phyloP scores from a whole-genome alignment of 2,797 vertebrate genomes.

The Hyperoplus immaculatus region DNA sequence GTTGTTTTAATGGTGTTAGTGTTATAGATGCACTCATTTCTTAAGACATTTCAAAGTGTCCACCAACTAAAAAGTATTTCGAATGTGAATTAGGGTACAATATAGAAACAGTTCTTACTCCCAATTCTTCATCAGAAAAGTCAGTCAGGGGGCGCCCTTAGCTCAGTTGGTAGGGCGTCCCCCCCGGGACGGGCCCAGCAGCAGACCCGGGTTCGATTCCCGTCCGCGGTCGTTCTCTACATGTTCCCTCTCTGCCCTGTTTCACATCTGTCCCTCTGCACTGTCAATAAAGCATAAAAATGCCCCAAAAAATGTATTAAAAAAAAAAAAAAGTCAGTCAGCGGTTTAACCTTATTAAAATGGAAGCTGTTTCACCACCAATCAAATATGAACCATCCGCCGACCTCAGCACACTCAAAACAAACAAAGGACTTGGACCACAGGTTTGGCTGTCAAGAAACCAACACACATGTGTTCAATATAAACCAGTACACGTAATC shows the following conservation, averaged over 20 bases:
- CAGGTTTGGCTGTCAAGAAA: constrained; percentile 30
- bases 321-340: too few relatives aligned
- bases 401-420: constrained; percentile 26
- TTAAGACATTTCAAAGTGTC: background rate
- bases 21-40: background rate
- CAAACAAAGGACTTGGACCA: constrained; percentile 26
- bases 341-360: background rate
- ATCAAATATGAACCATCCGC: constrained; percentile 46
- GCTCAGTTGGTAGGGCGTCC: too few relatives aligned
- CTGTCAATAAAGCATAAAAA: too few relatives aligned
- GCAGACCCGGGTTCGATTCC: too few relatives aligned
- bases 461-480: constrained; percentile 54
- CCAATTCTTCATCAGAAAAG: background rate
- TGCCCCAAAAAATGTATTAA: too few relatives aligned
- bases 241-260: too few relatives aligned
- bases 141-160: too few relatives aligned
- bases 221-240: too few relatives aligned
- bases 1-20: background rate
- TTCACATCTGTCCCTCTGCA: too few relatives aligned
- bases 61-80: background rate
- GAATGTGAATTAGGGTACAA: background rate
- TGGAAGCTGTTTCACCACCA: constrained; percentile 8
- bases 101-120: background rate
- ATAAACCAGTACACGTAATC: constrained; percentile 54
- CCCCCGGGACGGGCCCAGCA: too few relatives aligned